Conservation (phyloP, 64 coral and sea anemone species). For the Porites lutea region DNA sequence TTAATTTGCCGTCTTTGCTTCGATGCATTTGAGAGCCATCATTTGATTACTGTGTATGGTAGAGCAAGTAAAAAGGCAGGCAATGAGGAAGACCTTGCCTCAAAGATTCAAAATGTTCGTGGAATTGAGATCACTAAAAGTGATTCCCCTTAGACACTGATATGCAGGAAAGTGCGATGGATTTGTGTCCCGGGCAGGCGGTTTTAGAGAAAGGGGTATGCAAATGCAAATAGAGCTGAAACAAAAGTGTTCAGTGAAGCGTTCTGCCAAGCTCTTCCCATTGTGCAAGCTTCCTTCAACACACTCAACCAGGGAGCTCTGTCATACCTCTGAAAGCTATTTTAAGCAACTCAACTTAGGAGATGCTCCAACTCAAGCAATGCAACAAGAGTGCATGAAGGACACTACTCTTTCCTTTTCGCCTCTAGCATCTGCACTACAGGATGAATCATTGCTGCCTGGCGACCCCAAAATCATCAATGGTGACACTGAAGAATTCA, state of each 20-base stretch:
- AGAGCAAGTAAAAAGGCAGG: too few relatives aligned
- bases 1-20: too few relatives aligned
- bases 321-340: neutral
- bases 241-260: slow-evolving; percentile 24
- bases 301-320: neutral
- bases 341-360: slow-evolving; percentile 31
- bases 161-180: neutral
- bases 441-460: neutral
- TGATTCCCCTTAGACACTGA: neutral
- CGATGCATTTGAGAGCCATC: too few relatives aligned
- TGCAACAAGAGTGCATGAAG: neutral
- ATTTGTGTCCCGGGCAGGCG: neutral
- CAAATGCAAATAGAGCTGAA: neutral
- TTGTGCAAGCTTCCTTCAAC: neutral
- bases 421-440: neutral
- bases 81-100: too few relatives aligned
- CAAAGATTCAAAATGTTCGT: neutral
- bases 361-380: neutral
- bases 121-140: neutral
- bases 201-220: neutral
- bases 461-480: neutral
- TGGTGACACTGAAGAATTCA: slow-evolving; percentile 2
- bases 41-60: too few relatives aligned
- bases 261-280: slow-evolving; percentile 4
- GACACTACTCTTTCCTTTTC: neutral